Evolutionary conservation across 2,888 invertebrate genomes (phyloP), one percentile per base, ranked within the genome.

Genomic region (Epiblema foenella): DNA sequence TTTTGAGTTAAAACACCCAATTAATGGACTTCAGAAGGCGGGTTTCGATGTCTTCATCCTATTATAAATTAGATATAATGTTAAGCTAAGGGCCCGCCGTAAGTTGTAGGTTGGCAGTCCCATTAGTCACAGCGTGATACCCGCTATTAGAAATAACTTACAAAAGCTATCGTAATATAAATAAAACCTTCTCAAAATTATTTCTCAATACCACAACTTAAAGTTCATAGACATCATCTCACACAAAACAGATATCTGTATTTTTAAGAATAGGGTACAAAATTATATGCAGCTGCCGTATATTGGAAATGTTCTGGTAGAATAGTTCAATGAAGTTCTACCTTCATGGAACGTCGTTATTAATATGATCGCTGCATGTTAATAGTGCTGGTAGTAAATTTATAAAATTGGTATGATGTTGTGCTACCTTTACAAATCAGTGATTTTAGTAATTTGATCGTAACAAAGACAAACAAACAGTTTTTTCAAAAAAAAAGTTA

Each of bases 121-220:
- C 84, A 87, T 90, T 90, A 88, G 87, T 91, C 92, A 90, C 92
- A 91, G 92, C 91, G 76, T 86, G 93, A 82, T 79, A 79, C 77
- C 85, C 82, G 46, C 71, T 57, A 67, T 71, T 71, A 67, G 71
- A 71, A 71, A 71, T 71, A 71, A 71, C 62, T 67, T 71, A 71
- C 56, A 39, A 8, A 49, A 85, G 86, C 87, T 85, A 87, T 87
- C 83, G 83, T 87, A 86, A 86, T 86, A 89, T 87, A 86, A 87
- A 81, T 86, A 85, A 82, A 85, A 39, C 52, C 64, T 88, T 85
- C 83, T 84, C 81, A 79, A 86, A 87, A 88, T 86, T 84, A 85
- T 83, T 85, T 83, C 80, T 79, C 76, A 80, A 85, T 81, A 83
- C 81, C 76, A n/a, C n/a, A 78, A 80, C 70, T 77, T 79, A 75